Evolutionary conservation across 2,113 vertebrate genomes (phyloP), one percentile per base, ranked within the genome.

Genomic region (Leucopternis melanops): DNA sequence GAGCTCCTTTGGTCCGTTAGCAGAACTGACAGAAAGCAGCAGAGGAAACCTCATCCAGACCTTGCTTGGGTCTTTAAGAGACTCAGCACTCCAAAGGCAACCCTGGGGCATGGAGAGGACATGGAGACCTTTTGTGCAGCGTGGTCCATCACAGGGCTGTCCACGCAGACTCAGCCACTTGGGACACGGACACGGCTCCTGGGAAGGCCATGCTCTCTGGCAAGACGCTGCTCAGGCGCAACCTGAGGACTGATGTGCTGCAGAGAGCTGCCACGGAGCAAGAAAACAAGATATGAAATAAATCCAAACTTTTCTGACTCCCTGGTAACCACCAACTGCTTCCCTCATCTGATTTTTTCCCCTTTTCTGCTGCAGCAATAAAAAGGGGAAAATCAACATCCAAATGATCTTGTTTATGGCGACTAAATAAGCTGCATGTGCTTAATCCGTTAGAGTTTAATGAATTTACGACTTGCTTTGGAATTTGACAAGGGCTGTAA

Each of bases 401-500:
- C 97, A 98, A 98, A 98, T 98, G 97, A 98, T 98, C 98, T 98
- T 98, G 98, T 98, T 98, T 98, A 98, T 98, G 97, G 98, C 65
- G 36, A 97, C 97, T 98, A 98, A 98, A 98, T 98, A 98, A 98
- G 98, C 98, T 98, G 98, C 97, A 97, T 97, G 97, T 97, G 98
- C 98, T 98, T 98, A 98, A 98, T 98, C 98, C 97, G 95, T 98
- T 96, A 87, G 96, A 98, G 98, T 97, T 98, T 98, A 98, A 98
- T 98, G 98, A 98, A 98, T 98, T 98, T 98, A 98, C 66, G 82
- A 97, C 98, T 98, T 98, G 97, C 97, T 98, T 98, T 98, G 98
- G 98, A 98, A 98, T 98, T 98, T 98, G 98, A 98, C 98, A 98
- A 97, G 98, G 97, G 98, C 96, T 95, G 95, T 98, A 98, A 98